These are phyloP conservation scores for Columbina picui DNA, from an alignment of 2,113 vertebrate genomes.

Conservation along the genomic window DNA sequence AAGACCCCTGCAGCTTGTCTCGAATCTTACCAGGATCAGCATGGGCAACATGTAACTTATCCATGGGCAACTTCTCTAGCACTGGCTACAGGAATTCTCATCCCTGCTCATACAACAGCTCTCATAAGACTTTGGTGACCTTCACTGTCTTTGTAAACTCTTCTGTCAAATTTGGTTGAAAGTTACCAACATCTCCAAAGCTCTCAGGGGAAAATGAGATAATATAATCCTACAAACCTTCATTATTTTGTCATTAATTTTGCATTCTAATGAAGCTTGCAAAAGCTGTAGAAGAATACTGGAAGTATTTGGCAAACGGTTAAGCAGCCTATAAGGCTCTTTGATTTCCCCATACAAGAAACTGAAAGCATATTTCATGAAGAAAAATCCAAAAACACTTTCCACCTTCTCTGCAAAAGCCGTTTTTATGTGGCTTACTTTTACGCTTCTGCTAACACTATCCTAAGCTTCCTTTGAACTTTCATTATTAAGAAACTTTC, in stretches of 20 bases:
- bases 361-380: background rate
- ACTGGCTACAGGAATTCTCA: background rate
- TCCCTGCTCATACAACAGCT: accelerated
- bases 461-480: background rate
- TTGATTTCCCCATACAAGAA: background rate
- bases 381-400: background rate
- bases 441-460: background rate
- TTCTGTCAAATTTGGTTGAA: background rate
- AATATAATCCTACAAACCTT: background rate
- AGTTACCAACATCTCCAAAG: background rate
- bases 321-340: background rate
- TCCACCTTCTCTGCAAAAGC: background rate
- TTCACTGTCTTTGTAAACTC: background rate
- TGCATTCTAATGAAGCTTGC: background rate
- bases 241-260: background rate
- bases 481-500: background rate
- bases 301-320: background rate
- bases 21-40: background rate
- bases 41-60: background rate
- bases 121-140: background rate
- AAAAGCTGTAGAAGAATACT: background rate
- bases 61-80: background rate
- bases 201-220: background rate
- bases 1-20: background rate
- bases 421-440: background rate